Base-by-base conservation (phyloP, 2,113 vertebrate species). In the Dromaius novaehollandiae region DNA sequence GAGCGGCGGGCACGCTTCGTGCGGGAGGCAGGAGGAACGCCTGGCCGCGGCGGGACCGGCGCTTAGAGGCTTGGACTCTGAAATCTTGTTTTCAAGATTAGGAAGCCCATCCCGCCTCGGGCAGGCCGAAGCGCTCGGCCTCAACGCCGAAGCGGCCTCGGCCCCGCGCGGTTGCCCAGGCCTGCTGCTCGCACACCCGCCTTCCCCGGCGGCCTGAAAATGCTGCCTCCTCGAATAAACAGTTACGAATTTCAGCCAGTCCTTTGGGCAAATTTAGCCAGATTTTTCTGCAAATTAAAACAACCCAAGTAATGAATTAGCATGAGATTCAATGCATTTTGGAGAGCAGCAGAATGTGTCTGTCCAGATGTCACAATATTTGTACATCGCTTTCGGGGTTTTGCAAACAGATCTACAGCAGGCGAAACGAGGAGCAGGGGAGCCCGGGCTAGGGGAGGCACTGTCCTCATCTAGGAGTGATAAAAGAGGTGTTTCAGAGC, bases 401-500 rank as follows among this genome's bases (percentile, higher is more conserved):
- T 4, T 40, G 60, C 34, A 44, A 44, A 55, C 7, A 28, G 90
- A 83, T 17, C 0, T 0, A 18, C 2, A 10, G 51, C 76, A 26
- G 46, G 3, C 34, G 3, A 1, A 60, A 6, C 0, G 4, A 44
- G 61, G 55, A 19, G 9, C 17, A 19, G 3, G 71, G 44, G 13
- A 3, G 79, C 18, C 44, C 25, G 69, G 46, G 5, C 2, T 44
- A 1, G 9, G 61, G 46, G 28, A 48, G 11, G 32, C 19, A 12
- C 48, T 9, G 44, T 13, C 40, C 17, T 55, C 11, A 34, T 42
- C 48, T 71, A 20, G 50, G 34, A 32, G n/a, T 0, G 30, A 34
- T 6, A 2, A 34, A 38, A 0, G 25, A 44, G 46, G 25, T 1
- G 2, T 22, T 55, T 4, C 22, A 14, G 0, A 3, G 5, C 55